Evolutionary conservation across 2,888 invertebrate genomes (phyloP), one percentile per base, ranked within the genome.

Genomic region (Eubasilissa splendida): DNA sequence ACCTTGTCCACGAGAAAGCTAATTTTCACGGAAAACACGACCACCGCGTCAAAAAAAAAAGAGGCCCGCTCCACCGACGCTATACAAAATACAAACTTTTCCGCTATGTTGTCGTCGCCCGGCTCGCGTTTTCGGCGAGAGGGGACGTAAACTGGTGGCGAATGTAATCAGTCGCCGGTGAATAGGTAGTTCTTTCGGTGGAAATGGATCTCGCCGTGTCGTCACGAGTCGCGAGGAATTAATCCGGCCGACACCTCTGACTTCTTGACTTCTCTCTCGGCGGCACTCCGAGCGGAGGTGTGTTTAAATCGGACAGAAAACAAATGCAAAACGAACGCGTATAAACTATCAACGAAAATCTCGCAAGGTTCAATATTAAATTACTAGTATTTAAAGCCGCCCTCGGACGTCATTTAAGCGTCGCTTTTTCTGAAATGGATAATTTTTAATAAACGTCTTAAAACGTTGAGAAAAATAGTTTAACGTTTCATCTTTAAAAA

Each of bases 271-370:
- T 22, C 22, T 22, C 22, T 22, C 22, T 22, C 22, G 22, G 22
- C 22, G 22, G 22, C 58, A 8, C 58, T 73, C 10, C 33, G 56
- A 9, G n/a, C 54, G 10, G 70, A 70, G 70, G 70, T 70, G 9
- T 70, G 70, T 70, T 68, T 68, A 52, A 70, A 70, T 70, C 70
- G 53, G 54, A 73, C 33, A 33, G 71, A 56, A 73, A 22, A 73
- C 71, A 58, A 73, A 73, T 73, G 71, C 56, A 73, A 73, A 54
- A 54, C 71, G 58, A 58, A 33, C 71, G 58, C 56, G 71, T 42
- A 31, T n/a, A 71, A 33, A 56, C 71, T 73, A 73, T 73, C 71
- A 56, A 68, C 54, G 71, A n/a, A 73, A n/a, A 53, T 9, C 58
- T 58, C 9, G n/a, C 58, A 9, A n/a, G 58, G 12, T 2, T 11